Conservation (phyloP, 2,888 invertebrate species). For the Ecliptopera silaceata region DNA sequence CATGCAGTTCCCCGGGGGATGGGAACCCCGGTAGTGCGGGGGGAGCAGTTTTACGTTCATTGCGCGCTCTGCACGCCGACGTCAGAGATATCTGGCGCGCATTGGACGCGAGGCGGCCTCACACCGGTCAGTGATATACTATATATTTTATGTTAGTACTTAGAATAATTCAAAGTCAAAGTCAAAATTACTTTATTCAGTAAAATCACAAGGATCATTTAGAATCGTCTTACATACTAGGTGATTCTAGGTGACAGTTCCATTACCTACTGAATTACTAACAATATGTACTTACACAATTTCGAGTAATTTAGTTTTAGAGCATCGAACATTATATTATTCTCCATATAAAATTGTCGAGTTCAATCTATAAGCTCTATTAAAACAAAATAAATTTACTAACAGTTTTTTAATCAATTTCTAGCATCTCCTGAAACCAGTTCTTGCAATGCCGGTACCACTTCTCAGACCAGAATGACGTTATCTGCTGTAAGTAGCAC, state of each 20-base stretch:
- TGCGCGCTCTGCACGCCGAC: conserved; percentile 60
- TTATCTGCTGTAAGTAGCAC: conserved; percentile 68
- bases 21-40: conserved; percentile 54
- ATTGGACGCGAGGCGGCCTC: conserved; percentile 51
- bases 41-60: conserved; percentile 66
- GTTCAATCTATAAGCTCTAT: no score
- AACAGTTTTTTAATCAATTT: conserved; percentile 21
- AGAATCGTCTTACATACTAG: no score
- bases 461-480: conserved; percentile 70
- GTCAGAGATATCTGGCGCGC: conserved; percentile 65
- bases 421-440: conserved; percentile 76
- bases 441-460: conserved; percentile 68
- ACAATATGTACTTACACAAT: no score
- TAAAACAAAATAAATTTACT: no score
- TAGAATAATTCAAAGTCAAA: not conserved
- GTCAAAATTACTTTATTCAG: not conserved
- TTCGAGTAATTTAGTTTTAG: no score
- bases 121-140: conserved; percentile 50
- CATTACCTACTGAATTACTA: no score
- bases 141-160: no score
- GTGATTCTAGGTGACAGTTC: no score
- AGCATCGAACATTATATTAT: no score
- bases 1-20: conserved; percentile 46
- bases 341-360: no score
- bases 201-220: no score